These are phyloP conservation scores for Marisa cornuarietis DNA, from an alignment of 1,140 invertebrate genomes.

Conservation along the genomic window DNA sequence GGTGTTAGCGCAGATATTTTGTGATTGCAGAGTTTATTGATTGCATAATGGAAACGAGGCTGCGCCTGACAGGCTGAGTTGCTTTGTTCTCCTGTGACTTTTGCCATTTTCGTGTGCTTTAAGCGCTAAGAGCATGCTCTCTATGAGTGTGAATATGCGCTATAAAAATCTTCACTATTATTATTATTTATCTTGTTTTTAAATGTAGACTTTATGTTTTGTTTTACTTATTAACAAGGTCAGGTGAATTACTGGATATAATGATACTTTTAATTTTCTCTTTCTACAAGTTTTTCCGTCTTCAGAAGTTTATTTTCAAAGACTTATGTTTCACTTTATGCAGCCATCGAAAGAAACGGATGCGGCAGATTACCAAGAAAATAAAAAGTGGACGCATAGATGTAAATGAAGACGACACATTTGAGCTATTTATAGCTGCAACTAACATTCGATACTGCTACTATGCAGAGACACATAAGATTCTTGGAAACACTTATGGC, in stretches of 20 bases:
- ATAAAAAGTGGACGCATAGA: conserved; percentile 88
- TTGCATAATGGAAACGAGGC: no score
- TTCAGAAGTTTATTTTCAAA: no score
- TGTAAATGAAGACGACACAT: conserved; percentile 94
- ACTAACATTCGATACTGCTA: conserved; percentile 98
- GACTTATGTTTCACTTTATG: conserved; percentile 28
- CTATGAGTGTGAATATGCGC: no score
- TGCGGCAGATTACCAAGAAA: conserved; percentile 87
- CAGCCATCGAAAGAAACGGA: conserved; percentile 93
- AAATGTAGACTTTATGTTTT: neutral
- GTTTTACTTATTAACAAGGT: neutral
- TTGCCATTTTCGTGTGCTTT: no score
- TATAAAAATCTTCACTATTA: no score
- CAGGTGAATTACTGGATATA: neutral
- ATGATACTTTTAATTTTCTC: neutral
- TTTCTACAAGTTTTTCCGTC: no score
- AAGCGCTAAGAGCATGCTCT: no score
- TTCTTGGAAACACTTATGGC: conserved; percentile 97
- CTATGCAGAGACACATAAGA: conserved; percentile 96
- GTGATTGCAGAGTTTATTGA: neutral
- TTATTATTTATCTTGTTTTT: neutral
- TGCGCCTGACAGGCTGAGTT: no score
- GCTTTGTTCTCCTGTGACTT: no score
- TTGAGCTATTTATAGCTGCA: conserved; percentile 95
- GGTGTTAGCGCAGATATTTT: no score